Base-by-base conservation (phyloP, 1,140 invertebrate genomes). In the Lepidotrigona ventralis region DNA sequence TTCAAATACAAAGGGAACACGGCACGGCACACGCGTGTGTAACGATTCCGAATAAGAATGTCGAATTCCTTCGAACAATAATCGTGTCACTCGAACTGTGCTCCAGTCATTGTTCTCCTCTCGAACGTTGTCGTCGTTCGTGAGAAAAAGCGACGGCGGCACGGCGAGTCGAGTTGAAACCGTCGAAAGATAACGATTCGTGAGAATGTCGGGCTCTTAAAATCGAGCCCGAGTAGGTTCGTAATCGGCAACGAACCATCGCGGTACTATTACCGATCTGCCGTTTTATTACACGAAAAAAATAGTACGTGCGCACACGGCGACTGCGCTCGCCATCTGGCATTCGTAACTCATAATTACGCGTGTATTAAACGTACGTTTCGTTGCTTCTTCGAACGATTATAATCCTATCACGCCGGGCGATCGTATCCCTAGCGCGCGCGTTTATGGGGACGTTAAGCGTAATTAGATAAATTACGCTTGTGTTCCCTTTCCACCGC, bases 141-240 rank as follows among this genome's bases (percentile, higher is more conserved):
- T 81, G 83, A 85, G 78, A 86, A 77, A 19, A 79, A 29, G 79
- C n/a, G 69, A 86, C 83, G 85, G 39, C 69, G 56, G 53, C 53
- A 26, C 60, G 68, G 12, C 21, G 56, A 56, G 17, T 21, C 70
- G 33, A 0, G 46, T 26, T 33, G 51, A 53, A 56, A 79, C 64
- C 14, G 33, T 58, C 46, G 60, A 63, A 75, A 78, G 69, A 87
- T 78, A 85, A 86, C 56, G 79, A 74, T 87, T 75, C 80, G 75
- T 86, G 85, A 86, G 75, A 86, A 83, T 79, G 74, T 83, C 80
- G 73, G 68, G 64, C 68, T 74, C 70, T 81, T 81, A 81, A 81
- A 81, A 81, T 73, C 79, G 11, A 14, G 12, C 56, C 46, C 60
- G 60, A 46, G 39, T 6, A 8, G 39, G 39, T 8, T 46, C 74